These are phyloP conservation scores for Trogon surrucura DNA, from an alignment of 2,113 vertebrate genomes.

Conservation along the genomic window DNA sequence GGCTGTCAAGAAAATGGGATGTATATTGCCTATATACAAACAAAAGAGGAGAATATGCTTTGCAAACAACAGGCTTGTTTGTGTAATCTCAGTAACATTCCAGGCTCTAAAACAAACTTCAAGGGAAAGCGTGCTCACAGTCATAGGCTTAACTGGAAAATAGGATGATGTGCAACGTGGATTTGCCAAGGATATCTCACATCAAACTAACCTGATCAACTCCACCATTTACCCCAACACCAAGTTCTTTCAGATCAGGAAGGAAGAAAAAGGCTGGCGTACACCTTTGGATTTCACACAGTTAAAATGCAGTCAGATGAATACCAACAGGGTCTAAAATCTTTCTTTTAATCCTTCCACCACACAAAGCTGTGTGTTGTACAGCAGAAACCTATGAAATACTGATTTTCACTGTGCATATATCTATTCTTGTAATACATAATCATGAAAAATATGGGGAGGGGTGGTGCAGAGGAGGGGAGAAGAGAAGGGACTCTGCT, in stretches of 20 bases:
- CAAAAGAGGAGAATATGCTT: background rate
- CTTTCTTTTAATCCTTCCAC: background rate
- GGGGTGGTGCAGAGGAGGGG: background rate
- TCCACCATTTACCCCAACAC: background rate
- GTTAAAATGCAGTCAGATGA: background rate
- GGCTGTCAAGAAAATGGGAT: background rate
- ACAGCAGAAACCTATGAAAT: slow-evolving; percentile 2
- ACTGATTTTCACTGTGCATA: background rate
- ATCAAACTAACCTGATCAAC: background rate
- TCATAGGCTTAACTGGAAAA: background rate
- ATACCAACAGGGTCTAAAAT: background rate
- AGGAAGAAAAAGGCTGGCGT: background rate
- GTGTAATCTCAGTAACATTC: background rate
- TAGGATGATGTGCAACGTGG: fast-evolving
- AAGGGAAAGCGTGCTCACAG: background rate
- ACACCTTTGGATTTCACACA: background rate
- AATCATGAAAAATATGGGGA: background rate
- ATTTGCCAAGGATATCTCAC: background rate
- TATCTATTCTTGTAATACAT: background rate
- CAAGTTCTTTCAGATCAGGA: background rate
- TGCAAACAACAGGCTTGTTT: background rate
- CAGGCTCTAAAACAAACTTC: background rate
- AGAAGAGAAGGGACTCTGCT: background rate
- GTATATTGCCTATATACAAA: background rate
- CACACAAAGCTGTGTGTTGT: background rate